Percentiles rank a stretch among this genome's conserved stretches.
These are phyloP conservation scores for Chalcosyrphus nemorum DNA, from an alignment of 2,888 invertebrate species.

Conservation along the genomic window DNA sequence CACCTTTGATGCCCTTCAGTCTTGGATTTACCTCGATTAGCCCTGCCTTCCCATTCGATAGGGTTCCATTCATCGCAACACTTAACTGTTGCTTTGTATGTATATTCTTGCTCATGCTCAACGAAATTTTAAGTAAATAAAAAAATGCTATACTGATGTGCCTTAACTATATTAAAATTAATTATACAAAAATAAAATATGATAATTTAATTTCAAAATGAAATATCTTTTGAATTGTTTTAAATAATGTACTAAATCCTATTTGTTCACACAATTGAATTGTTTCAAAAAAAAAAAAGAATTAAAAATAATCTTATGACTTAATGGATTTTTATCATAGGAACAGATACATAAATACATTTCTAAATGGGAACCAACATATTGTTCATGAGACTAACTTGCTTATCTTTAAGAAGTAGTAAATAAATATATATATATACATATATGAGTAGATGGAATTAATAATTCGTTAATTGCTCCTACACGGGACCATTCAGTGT, in stretches of 20 bases:
- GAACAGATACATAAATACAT: constrained; percentile 57
- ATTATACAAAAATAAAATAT: background rate
- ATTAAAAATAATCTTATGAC: constrained; percentile 32
- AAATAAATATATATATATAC: constrained; percentile 20
- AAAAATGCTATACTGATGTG: constrained; percentile 70
- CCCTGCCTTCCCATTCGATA: background rate
- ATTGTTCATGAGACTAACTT: constrained; percentile 72
- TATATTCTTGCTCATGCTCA: constrained; percentile 30
- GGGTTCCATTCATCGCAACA: constrained; percentile 17
- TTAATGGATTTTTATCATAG: constrained; percentile 17
- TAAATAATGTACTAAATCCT: too few relatives aligned
- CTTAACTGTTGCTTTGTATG: background rate
- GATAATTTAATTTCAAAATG: background rate
- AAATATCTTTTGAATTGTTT: constrained; percentile 6
- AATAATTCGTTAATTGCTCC: constrained; percentile 67
- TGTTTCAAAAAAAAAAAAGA: too few relatives aligned
- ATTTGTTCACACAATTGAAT: constrained; percentile 14
- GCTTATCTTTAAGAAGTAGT: constrained; percentile 49
- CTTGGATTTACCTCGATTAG: background rate
- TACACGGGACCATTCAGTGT: constrained; percentile 75
- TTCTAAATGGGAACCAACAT: constrained; percentile 72
- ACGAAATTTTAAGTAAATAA: constrained; percentile 32
- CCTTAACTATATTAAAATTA: constrained; percentile 51
- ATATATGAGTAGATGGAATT: constrained; percentile 21
- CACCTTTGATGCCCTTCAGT: background rate